phyloP scores from a whole-genome alignment of 37 sponge, comb jelly and placozoan genomes.

The Corticium candelabrum region DNA sequence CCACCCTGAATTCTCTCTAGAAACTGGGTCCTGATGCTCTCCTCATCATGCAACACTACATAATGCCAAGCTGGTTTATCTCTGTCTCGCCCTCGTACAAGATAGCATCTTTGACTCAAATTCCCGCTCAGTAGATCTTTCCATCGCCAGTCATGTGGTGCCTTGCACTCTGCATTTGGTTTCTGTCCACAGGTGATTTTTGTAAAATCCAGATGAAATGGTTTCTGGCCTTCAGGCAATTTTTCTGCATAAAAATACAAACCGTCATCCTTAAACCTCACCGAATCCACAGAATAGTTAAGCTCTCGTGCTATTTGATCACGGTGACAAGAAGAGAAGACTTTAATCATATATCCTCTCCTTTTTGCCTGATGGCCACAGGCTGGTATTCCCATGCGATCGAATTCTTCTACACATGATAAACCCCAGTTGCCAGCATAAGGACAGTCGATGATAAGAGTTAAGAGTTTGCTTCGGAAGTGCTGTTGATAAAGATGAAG shows the following conservation, averaged over 20 bases:
- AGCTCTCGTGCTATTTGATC: constrained; percentile 12
- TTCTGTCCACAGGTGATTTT: constrained; percentile 1
- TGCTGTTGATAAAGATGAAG: no score
- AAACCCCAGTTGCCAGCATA: no score
- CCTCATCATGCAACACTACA: constrained; percentile 43
- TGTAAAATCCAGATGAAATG: constrained; percentile 15
- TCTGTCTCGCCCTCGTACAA: constrained; percentile 27
- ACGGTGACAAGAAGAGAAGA: constrained; percentile 35
- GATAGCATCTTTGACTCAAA: not conserved
- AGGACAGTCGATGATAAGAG: no score
- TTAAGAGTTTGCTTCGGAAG: no score
- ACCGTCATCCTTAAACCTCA: not conserved
- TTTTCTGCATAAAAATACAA: not conserved
- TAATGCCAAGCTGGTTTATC: constrained; percentile 56
- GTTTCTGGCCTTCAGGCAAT: constrained; percentile 16
- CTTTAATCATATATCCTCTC: constrained; percentile 36
- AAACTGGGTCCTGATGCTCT: not conserved
- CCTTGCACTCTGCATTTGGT: constrained; percentile 2
- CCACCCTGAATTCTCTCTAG: constrained; percentile 11
- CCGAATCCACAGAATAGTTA: not conserved
- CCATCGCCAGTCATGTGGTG: not conserved
- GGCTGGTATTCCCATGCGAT: no score
- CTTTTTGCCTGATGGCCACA: constrained; percentile 31
- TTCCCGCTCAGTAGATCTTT: not conserved
- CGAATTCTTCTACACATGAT: no score